Base-by-base conservation (phyloP, 1,140 invertebrate species). In the Heliconius nattereri region DNA sequence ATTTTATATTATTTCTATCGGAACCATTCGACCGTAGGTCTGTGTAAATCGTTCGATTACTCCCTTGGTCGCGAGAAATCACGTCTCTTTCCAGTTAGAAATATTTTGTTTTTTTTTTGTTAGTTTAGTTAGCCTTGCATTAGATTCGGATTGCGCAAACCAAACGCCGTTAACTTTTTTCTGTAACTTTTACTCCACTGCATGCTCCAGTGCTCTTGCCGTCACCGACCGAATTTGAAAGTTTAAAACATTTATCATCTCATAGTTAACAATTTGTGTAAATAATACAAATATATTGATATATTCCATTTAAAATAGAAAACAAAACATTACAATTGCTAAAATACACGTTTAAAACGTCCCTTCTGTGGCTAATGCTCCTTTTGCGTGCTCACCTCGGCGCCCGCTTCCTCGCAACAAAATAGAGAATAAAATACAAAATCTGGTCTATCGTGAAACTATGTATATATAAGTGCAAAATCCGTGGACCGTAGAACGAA, bases 401-500 rank as follows among this genome's bases (percentile, higher is more conserved):
- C 9, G 71, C 35, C 20, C 71, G 71, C 71, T 37, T 71, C 29
- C 60, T 29, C 71, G 3, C 29, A 72, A 72, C 71, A 37, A 72
- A 72, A 72, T 72, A 72, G 71, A 72, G 71, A 72, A 73, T 78
- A 78, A 78, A 78, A 73, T 73, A 75, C 73, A 73, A 81, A 81
- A 81, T 81, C 75, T 74, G 57, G 73, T 73, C 79, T 81, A 81
- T 77, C 71, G 75, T 81, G 71, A 71, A 75, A 71, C 54, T 78
- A 78, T 78, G 72, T 78, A 57, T 74, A 78, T 78, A 57, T 74
- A 78, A 78, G 79, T 78, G 78, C 79, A 81, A 85, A 86, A 83
- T 79, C 86, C 79, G 71, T 84, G 83, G 83, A 81, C 84, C 82
- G 84, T 83, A 84, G 83, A 85, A 81, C 82, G 78, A 85, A 86